A percentile compares a stretch with the other conserved stretches of the same genome.
These are phyloP conservation scores for Lepilemur ruficaudatus DNA, from an alignment of 2,797 vertebrate species.

Conservation along the genomic window DNA sequence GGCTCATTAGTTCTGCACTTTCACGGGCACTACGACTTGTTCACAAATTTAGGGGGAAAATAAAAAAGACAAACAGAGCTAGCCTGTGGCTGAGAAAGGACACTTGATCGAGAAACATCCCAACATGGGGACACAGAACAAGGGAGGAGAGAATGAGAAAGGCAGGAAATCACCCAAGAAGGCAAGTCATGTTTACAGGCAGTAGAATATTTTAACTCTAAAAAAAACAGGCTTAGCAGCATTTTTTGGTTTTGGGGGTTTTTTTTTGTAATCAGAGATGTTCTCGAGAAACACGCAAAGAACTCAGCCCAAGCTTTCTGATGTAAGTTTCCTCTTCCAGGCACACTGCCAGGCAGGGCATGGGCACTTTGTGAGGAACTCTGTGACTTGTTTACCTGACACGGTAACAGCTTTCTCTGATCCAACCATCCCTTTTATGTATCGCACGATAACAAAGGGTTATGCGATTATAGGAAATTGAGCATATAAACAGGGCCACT, in stretches of 20 bases:
- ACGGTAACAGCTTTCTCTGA: conserved; percentile 15
- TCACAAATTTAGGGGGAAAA: conserved; percentile 17
- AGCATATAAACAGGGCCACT: neutral
- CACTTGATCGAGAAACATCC: conserved; percentile 15
- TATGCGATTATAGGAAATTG: conserved; percentile 24
- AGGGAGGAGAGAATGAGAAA: neutral
- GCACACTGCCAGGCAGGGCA: neutral
- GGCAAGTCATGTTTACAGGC: neutral
- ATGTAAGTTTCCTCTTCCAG: neutral
- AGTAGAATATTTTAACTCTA: neutral
- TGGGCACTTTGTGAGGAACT: neutral
- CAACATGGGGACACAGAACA: neutral
- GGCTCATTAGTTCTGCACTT: neutral
- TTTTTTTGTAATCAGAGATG: neutral
- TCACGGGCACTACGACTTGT: neutral
- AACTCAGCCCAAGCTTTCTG: neutral
- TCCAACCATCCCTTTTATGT: neutral
- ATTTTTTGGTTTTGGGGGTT: neutral
- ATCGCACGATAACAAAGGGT: conserved; percentile 32
- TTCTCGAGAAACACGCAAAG: neutral
- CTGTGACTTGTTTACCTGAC: conserved; percentile 43
- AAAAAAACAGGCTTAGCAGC: neutral
- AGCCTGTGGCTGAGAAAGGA: conserved; percentile 32
- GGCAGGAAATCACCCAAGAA: neutral
- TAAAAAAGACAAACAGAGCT: conserved; percentile 27